Conservation (phyloP, 2,113 vertebrate species). For the Hemibagrus wyckioides region DNA sequence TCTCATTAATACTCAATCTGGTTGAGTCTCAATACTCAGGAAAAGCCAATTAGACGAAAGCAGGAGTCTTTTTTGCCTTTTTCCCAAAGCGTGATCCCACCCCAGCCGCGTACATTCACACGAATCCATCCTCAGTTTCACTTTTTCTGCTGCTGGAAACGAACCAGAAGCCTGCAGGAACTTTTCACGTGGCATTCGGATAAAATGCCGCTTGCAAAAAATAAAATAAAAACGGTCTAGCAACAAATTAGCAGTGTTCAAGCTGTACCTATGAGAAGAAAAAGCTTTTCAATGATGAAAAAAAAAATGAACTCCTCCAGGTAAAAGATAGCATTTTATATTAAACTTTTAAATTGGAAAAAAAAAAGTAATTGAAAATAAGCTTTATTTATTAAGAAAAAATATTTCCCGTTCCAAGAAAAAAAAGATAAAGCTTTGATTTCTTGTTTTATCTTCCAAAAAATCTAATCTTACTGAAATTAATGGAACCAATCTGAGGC, state of each 20-base stretch:
- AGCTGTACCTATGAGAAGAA: background rate
- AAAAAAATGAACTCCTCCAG: background rate
- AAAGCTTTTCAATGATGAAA: background rate
- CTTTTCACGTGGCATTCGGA: background rate
- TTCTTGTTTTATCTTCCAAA: background rate
- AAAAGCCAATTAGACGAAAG: background rate
- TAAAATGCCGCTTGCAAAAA: background rate
- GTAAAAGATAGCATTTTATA: background rate
- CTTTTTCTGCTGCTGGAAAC: background rate
- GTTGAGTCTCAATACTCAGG: background rate
- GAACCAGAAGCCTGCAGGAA: background rate
- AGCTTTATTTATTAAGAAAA: background rate
- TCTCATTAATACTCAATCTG: background rate
- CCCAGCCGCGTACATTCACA: slow-evolving; percentile 8
- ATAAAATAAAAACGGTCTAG: background rate
- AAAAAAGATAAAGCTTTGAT: background rate
- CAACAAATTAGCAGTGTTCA: background rate
- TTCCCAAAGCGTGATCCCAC: background rate
- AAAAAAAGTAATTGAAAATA: background rate
- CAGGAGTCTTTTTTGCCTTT: background rate
- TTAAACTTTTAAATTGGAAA: background rate
- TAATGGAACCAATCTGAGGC: background rate
- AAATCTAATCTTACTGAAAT: background rate
- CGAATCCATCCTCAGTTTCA: slow-evolving; percentile 6
- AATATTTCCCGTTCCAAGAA: background rate